Base-by-base conservation (phyloP, 2,113 vertebrate genomes). In the Semicossyphus pulcher region DNA sequence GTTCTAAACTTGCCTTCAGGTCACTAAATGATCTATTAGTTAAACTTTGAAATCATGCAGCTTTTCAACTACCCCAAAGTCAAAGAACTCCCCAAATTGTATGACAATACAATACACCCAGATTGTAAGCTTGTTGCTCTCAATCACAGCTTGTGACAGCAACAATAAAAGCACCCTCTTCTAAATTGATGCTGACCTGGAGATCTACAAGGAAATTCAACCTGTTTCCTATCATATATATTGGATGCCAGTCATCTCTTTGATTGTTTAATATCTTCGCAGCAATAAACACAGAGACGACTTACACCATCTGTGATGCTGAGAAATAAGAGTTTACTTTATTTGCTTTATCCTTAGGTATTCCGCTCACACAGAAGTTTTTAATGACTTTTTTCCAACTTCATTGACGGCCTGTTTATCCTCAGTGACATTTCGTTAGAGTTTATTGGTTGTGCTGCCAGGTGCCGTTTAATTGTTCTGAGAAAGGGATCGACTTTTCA, bases 401-500 rank as follows among this genome's bases (percentile, higher is more conserved):
- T 59, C 51, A 44, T 0, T 15, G 11, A 58, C 20, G n/a, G n/a
- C 28, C 16, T 8, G 42, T 34, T 37, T 47, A 62, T 69, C 15
- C 53, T 72, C 57, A 8, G n/a, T 72, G 76, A 71, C 63, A 58
- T 69, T 78, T 89, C 60, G 32, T 64, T 10, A 7, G 29, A 59
- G 31, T 47, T 58, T 39, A 23, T 41, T 32, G 47, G 8, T 37
- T 59, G 31, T 15, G 12, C 12, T 71, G 64, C 63, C 45, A 85
- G 73, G 49, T 76, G 71, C 66, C 51, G 53, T 59, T 79, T 54
- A 81, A 81, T 18, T 25, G 54, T 69, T 80, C 58, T 54, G 54
- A 63, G 65, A 63, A 39, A 75, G 66, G 64, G 59, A 87, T 77
- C 79, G 68, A 72, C 69, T 88, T 87, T 80, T 80, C 53, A 71